A percentile compares a stretch with the other conserved stretches of the same genome.
Evolutionary conservation across 2,797 vertebrate species (phyloP).

Genomic region (Tolypeutes matacus): DNA sequence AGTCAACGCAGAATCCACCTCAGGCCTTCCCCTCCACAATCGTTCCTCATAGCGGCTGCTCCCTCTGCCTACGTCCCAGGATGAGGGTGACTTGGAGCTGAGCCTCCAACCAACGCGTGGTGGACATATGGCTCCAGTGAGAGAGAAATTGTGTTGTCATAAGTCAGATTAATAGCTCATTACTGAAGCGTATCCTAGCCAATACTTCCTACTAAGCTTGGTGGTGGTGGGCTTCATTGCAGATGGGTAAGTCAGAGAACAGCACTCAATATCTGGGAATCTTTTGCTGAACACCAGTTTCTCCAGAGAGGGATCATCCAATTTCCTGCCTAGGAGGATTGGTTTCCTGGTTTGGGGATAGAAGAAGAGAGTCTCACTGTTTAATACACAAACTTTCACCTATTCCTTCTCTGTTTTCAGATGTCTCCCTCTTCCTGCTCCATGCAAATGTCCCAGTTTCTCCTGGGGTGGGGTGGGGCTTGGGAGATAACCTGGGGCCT

Average conservation of each 20-base stretch:
- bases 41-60: background rate
- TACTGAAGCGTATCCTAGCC: background rate
- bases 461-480: background rate
- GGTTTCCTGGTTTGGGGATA: background rate
- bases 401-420: slow-evolving; percentile 32
- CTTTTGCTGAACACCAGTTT: background rate
- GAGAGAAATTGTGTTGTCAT: background rate
- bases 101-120: background rate
- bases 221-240: background rate
- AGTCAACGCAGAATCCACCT: background rate
- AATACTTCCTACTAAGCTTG: background rate
- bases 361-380: background rate
- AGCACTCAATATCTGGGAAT: background rate
- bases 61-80: background rate
- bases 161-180: background rate
- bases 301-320: background rate
- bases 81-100: background rate
- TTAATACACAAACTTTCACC: background rate
- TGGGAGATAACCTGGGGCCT: too few species aligned
- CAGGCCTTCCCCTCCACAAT: background rate
- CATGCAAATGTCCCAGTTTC: background rate
- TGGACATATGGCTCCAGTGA: background rate
- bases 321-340: background rate
- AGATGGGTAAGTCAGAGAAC: background rate
- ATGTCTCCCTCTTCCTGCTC: background rate